These are phyloP conservation scores for Cantharis rustica DNA, from an alignment of 2,888 invertebrate genomes.

Conservation along the genomic window DNA sequence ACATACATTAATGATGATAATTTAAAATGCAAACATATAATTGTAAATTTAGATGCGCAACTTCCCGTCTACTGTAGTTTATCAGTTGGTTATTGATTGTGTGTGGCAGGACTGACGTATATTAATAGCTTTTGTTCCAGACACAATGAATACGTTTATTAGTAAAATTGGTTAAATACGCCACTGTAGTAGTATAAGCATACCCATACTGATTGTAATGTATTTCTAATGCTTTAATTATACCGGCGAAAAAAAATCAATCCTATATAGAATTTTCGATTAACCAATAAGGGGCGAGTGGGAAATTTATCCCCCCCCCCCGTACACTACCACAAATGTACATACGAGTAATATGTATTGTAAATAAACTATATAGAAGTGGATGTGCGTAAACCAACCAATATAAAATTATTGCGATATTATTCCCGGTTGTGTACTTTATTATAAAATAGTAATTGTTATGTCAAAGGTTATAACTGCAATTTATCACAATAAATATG, in stretches of 20 bases:
- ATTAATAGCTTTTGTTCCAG: conserved; percentile 26
- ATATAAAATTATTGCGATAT: background rate
- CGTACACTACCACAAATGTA: background rate
- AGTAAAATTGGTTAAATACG: conserved; percentile 19
- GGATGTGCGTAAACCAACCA: too few species aligned
- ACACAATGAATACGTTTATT: conserved; percentile 23
- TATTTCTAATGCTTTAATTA: background rate
- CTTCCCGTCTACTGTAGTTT: conserved; percentile 27
- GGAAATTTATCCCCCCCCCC: background rate
- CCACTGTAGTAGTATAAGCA: background rate
- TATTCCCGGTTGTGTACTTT: background rate
- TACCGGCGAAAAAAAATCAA: background rate
- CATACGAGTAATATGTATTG: too few species aligned
- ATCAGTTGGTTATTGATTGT: conserved; percentile 29
- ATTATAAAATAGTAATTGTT: background rate
- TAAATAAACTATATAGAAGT: too few species aligned
- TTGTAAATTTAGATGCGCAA: conserved; percentile 26
- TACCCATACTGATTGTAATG: background rate
- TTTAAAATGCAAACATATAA: conserved; percentile 25
- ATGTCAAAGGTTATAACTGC: background rate
- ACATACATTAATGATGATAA: background rate
- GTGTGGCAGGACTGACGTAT: conserved; percentile 23
- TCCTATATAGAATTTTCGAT: background rate
- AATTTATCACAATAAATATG: background rate
- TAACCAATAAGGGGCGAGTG: background rate